These are phyloP conservation scores for Balaeniceps rex DNA, from an alignment of 2,113 vertebrate genomes.

Conservation along the genomic window DNA sequence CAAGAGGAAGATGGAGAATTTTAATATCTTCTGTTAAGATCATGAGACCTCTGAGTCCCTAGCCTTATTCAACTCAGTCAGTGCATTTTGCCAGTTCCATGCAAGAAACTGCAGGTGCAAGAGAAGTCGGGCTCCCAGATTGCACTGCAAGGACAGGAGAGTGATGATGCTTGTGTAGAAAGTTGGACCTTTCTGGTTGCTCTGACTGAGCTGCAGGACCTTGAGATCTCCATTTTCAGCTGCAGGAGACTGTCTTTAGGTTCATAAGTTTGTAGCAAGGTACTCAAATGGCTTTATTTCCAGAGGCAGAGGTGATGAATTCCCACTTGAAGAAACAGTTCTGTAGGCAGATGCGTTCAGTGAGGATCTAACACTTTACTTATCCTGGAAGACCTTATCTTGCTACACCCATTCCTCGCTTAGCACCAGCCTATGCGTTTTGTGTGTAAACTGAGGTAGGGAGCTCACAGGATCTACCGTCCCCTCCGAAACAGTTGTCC, in stretches of 20 bases:
- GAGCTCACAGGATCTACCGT: not conserved
- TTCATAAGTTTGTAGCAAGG: not conserved
- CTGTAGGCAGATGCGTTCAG: not conserved
- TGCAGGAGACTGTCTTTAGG: not conserved
- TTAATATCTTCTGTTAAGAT: not conserved
- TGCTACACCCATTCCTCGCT: not conserved
- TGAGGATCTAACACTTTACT: not conserved
- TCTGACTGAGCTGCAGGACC: not conserved
- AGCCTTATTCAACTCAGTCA: not conserved
- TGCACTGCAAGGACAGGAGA: not conserved
- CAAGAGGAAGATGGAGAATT: conserved; percentile 34
- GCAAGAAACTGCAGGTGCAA: not conserved
- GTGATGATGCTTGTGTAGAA: not conserved
- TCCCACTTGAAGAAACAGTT: not conserved
- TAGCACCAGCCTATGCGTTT: not conserved
- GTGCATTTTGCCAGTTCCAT: not conserved
- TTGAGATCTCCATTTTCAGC: not conserved
- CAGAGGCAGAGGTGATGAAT: not conserved
- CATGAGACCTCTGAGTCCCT: not conserved
- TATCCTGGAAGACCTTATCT: not conserved
- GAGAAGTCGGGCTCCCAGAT: not conserved
- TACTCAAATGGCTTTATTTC: not conserved
- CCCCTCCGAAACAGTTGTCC: not conserved
- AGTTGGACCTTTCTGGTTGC: not conserved
- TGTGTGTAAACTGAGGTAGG: not conserved